Conservation (phyloP, 2,113 vertebrate species). For the Numenius arquata region DNA sequence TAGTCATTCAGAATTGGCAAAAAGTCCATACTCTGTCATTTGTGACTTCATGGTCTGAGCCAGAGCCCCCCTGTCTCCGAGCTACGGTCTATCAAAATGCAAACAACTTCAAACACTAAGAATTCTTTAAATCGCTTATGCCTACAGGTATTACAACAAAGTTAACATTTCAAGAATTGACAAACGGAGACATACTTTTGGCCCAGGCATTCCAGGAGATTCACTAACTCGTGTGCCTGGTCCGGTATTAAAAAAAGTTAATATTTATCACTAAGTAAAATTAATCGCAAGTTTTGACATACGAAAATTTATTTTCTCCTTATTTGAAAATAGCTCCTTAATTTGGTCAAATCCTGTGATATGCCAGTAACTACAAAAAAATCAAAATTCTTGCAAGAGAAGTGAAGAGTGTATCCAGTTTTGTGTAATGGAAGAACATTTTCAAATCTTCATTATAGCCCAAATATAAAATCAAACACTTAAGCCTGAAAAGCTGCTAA, state of each 20-base stretch:
- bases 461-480: slow-evolving; percentile 73
- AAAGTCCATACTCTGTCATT: slow-evolving; percentile 31
- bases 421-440: slow-evolving; percentile 70
- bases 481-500: slow-evolving; percentile 72
- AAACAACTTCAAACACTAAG: slow-evolving; percentile 68
- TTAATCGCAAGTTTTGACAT: slow-evolving; percentile 68
- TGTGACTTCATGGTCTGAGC: slow-evolving; percentile 6
- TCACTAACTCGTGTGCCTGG: not conserved
- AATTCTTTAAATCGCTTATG: slow-evolving; percentile 67
- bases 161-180: slow-evolving; percentile 62
- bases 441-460: slow-evolving; percentile 66
- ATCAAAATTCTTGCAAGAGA: slow-evolving; percentile 57
- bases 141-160: slow-evolving; percentile 70
- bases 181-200: slow-evolving; percentile 40
- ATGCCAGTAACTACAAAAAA: slow-evolving; percentile 73
- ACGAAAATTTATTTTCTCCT: slow-evolving; percentile 56
- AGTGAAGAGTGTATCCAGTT: slow-evolving; percentile 62
- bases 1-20: slow-evolving; percentile 55
- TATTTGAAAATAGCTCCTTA: slow-evolving; percentile 69
- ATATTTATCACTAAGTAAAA: slow-evolving; percentile 71
- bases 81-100: slow-evolving; percentile 64
- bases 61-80: slow-evolving; percentile 42
- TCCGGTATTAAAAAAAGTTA: slow-evolving; percentile 54
- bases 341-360: slow-evolving; percentile 74
- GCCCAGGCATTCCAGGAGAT: slow-evolving; percentile 62